Evolutionary conservation across 1,140 invertebrate species (phyloP).

Genomic region (Sipha flava): DNA sequence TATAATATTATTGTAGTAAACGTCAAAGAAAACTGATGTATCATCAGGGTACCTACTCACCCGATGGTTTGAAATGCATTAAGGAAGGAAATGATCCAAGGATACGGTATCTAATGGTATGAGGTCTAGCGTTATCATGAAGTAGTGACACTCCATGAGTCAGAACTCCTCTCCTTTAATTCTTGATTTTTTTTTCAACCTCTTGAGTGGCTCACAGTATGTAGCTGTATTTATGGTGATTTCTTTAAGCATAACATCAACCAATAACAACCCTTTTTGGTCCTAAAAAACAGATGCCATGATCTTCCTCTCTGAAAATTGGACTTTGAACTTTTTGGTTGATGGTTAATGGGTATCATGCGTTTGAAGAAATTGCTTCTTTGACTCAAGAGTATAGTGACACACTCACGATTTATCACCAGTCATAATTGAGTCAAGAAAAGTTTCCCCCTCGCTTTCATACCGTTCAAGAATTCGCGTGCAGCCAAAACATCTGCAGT

Average conservation of each 20-base stretch:
- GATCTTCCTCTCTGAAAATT: constrained; percentile 11
- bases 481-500: background rate
- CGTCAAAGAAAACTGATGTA: too few relatives aligned
- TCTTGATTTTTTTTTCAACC: constrained; percentile 33
- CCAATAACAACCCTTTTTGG: background rate
- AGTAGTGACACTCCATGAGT: constrained; percentile 36
- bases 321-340: constrained; percentile 34
- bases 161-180: constrained; percentile 36
- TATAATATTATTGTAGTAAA: too few relatives aligned
- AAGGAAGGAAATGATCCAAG: too few relatives aligned
- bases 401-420: constrained; percentile 40
- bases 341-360: constrained; percentile 1
- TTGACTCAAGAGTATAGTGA: constrained; percentile 38
- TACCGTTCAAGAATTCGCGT: background rate
- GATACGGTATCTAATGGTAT: too few relatives aligned
- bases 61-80: too few relatives aligned
- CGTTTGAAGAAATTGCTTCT: constrained; percentile 35
- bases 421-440: constrained; percentile 30
- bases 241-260: constrained; percentile 7
- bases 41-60: too few relatives aligned
- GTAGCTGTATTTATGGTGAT: constrained; percentile 19
- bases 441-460: background rate
- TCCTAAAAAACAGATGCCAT: constrained; percentile 25
- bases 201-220: constrained; percentile 32
- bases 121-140: constrained; percentile 43